Evolutionary conservation across 2,797 vertebrate species (phyloP).

Genomic region (Linurgus olivaceus): DNA sequence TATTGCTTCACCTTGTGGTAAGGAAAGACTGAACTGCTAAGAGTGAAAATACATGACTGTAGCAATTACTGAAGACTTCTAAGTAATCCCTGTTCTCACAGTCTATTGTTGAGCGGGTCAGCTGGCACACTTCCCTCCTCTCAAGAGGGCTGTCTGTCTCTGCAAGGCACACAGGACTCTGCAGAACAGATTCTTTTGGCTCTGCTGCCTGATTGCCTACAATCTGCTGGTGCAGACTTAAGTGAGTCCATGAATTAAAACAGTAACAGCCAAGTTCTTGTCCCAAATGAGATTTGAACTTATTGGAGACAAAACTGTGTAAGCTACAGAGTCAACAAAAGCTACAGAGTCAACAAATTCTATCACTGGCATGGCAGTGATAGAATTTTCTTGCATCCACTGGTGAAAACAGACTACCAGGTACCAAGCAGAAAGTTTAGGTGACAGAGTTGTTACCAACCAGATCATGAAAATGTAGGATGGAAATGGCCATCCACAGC

Average conservation of each 20-base stretch:
- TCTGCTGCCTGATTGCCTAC: not conserved
- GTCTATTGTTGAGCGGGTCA: not conserved
- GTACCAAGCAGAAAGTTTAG: not conserved
- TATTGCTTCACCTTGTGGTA: not conserved
- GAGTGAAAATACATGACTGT: fast-evolving
- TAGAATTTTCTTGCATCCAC: not conserved
- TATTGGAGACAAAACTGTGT: not conserved
- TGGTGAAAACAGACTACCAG: not conserved
- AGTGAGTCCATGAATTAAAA: not conserved
- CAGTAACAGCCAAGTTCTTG: not conserved
- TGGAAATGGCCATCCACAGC: not conserved
- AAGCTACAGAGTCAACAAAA: not conserved
- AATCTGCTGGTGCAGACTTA: not conserved
- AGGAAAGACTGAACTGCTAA: not conserved
- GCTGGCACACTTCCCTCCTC: not conserved
- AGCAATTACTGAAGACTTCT: not conserved
- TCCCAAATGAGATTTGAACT: not conserved
- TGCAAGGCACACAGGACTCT: not conserved
- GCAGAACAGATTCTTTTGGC: not conserved
- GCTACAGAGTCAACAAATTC: not conserved
- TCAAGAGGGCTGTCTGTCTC: not conserved
- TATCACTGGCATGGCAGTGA: not conserved
- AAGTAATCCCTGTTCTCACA: not conserved
- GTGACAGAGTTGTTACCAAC: not conserved
- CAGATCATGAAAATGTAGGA: not conserved